These are phyloP conservation scores for Lutjanus argentimaculatus DNA, from an alignment of 2,797 vertebrate species.

Conservation along the genomic window DNA sequence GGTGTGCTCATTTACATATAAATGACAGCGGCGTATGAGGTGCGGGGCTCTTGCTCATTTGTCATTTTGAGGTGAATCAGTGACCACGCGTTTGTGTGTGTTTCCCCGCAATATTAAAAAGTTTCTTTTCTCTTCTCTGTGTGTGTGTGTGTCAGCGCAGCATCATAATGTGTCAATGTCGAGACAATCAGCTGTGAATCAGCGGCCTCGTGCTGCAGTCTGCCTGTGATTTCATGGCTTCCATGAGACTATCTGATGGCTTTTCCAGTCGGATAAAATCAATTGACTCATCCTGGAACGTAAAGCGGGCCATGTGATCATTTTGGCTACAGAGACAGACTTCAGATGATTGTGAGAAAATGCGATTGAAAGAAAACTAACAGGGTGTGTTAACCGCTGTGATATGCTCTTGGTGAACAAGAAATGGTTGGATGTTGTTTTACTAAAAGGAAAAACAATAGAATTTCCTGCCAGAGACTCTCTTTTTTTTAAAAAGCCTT, in stretches of 20 bases:
- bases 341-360: constrained; percentile 18
- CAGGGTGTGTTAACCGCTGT: constrained; percentile 1
- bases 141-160: constrained; percentile 23
- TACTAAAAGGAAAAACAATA: constrained; percentile 34
- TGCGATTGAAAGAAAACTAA: constrained; percentile 13
- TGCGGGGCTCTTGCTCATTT: constrained; percentile 45
- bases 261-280: constrained; percentile 64
- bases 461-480: constrained; percentile 44
- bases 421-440: constrained; percentile 7
- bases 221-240: constrained; percentile 44
- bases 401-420: neutral
- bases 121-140: constrained; percentile 9
- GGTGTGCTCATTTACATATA: constrained; percentile 75
- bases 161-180: constrained; percentile 24
- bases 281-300: constrained; percentile 51
- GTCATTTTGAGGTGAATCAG: constrained; percentile 43
- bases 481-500: constrained; percentile 34
- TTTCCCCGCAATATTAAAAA: constrained; percentile 2
- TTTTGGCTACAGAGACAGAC: constrained; percentile 6
- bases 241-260: constrained; percentile 36
- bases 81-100: neutral
- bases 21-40: constrained; percentile 57
- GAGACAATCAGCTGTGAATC: constrained; percentile 47
- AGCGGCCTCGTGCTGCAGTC: constrained; percentile 33
- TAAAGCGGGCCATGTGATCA: constrained; percentile 15